Evolutionary conservation across 1,140 invertebrate species (phyloP).

Genomic region (Sitophilus oryzae): DNA sequence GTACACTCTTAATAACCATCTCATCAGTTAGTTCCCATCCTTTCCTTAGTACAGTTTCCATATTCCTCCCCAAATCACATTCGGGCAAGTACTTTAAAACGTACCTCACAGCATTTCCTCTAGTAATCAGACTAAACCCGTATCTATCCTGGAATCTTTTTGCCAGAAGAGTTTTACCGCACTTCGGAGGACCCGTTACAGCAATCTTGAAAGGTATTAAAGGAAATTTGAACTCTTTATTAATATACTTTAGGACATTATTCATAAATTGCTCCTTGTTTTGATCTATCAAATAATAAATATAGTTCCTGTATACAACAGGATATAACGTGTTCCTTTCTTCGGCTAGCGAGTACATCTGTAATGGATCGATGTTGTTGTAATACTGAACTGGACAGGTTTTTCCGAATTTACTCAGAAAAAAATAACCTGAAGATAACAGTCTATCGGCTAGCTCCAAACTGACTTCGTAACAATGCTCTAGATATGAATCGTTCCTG

Average conservation of each 20-base stretch:
- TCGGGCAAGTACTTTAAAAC: constrained; percentile 46
- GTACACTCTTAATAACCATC: constrained; percentile 46
- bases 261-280: constrained; percentile 47
- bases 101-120: constrained; percentile 47
- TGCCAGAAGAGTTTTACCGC: constrained; percentile 71
- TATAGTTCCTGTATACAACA: constrained; percentile 49
- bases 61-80: constrained; percentile 44
- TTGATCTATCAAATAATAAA: constrained; percentile 53
- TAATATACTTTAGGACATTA: constrained; percentile 51
- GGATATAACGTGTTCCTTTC: constrained; percentile 45
- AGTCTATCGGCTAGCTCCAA: constrained; percentile 50
- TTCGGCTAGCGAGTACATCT: constrained; percentile 47
- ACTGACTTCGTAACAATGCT: constrained; percentile 49
- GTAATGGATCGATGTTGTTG: constrained; percentile 45
- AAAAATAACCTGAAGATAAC: constrained; percentile 49
- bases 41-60: constrained; percentile 38
- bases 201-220: constrained; percentile 62
- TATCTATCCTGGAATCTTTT: constrained; percentile 47
- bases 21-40: constrained; percentile 44
- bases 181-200: constrained; percentile 77
- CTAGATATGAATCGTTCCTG: constrained; percentile 48
- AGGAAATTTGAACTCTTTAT: constrained; percentile 41
- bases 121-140: constrained; percentile 48
- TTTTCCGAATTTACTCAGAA: constrained; percentile 53
- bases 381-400: constrained; percentile 54